Percentiles rank a stretch among this genome's conserved stretches.
These are phyloP conservation scores for Lithophane leautieri DNA, from an alignment of 2,888 invertebrate genomes.

Conservation along the genomic window DNA sequence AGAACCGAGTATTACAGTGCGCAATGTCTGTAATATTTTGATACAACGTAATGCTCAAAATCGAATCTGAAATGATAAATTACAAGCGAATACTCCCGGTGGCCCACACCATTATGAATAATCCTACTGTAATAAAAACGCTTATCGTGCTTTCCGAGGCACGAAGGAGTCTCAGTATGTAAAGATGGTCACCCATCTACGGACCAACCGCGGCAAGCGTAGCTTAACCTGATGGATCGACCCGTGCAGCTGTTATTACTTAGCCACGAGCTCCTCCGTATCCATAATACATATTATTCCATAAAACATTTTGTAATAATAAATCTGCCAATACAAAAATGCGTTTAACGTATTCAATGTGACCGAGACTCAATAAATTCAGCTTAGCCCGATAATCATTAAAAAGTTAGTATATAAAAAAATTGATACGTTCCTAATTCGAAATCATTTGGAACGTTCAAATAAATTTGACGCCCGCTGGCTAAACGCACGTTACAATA, in stretches of 20 bases:
- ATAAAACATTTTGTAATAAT: constrained; percentile 27
- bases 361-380: constrained; percentile 57
- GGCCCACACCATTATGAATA: no score
- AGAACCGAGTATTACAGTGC: no score
- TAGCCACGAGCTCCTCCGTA: background rate
- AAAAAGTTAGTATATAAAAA: constrained; percentile 69
- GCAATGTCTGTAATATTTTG: no score
- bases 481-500: constrained; percentile 72
- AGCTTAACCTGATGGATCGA: no score
- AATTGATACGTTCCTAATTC: constrained; percentile 82
- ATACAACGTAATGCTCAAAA: no score
- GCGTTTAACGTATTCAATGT: constrained; percentile 45
- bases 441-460: constrained; percentile 77
- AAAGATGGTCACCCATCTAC: no score
- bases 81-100: no score
- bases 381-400: constrained; percentile 62
- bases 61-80: no score
- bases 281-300: constrained; percentile 16
- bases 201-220: no score
- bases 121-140: background rate
- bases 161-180: no score
- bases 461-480: constrained; percentile 73
- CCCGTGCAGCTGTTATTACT: no score
- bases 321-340: constrained; percentile 48
- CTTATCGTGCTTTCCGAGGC: no score